Conservation (phyloP, 2,888 invertebrate genomes). For the Asteroscopus sphinx region DNA sequence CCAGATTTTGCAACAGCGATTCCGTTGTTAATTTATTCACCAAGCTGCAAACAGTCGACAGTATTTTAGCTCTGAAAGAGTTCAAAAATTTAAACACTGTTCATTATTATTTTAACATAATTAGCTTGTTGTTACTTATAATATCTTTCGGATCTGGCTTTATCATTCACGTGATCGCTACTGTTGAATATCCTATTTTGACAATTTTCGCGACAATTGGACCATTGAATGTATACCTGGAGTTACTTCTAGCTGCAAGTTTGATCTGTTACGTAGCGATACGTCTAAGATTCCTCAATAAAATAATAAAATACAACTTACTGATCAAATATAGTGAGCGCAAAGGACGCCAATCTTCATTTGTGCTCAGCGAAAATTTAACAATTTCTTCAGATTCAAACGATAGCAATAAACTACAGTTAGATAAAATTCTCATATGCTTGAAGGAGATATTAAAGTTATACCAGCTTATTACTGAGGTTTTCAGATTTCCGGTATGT, state of each 20-base stretch:
- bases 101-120: slow-evolving; percentile 47
- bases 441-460: slow-evolving; percentile 59
- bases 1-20: slow-evolving; percentile 50
- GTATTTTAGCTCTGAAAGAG: slow-evolving; percentile 44
- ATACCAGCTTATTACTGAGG: slow-evolving; percentile 53
- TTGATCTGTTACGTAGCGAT: slow-evolving; percentile 58
- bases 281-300: slow-evolving; percentile 53
- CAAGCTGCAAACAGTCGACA: slow-evolving; percentile 60
- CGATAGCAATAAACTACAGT: slow-evolving; percentile 5
- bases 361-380: slow-evolving; percentile 10
- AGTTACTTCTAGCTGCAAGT: slow-evolving; percentile 49
- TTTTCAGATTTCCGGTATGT: slow-evolving; percentile 64
- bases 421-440: slow-evolving; percentile 47
- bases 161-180: slow-evolving; percentile 27
- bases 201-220: slow-evolving; percentile 41
- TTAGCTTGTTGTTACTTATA: slow-evolving; percentile 32
- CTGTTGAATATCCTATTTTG: slow-evolving; percentile 48
- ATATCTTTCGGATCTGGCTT: slow-evolving; percentile 48
- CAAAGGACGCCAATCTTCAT: neutral
- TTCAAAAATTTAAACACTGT: slow-evolving; percentile 42
- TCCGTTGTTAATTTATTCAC: slow-evolving; percentile 8
- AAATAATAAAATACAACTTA: slow-evolving; percentile 23
- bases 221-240: slow-evolving; percentile 53
- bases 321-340: neutral
- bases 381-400: slow-evolving; percentile 24